Evolutionary conservation across 2,113 vertebrate species (phyloP), one percentile per base, ranked within the genome.

Genomic region (Forbesichthys agassizii): DNA sequence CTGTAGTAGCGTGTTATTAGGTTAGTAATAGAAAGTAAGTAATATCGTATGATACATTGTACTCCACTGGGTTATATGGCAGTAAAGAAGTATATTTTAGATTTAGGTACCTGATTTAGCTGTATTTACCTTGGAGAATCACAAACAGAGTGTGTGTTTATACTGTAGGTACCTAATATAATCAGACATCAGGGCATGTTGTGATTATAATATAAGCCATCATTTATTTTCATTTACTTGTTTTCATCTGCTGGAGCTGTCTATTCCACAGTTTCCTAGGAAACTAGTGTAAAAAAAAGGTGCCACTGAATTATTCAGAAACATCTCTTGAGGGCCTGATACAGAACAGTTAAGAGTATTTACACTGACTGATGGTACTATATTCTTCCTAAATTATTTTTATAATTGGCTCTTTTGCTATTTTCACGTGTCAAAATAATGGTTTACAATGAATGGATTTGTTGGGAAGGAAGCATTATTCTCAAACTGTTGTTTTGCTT

Each of bases 301-400:
- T 65, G 9, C 55, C 55, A 72, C 64, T 92, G 69, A 88, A 88
- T 92, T 85, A 92, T 92, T 92, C 80, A 88, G 60, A 67, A 64
- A 69, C 54, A 69, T 85, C 68, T 86, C 82, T 81, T 66, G 78
- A 81, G 83, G 76, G 68, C 59, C 55, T 77, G 16, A 75, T 71
- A 65, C 71, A 68, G 48, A 82, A 68, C 64, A 64, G 53, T 77
- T 80, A 66, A 82, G 74, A 75, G 65, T 42, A 42, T 42, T 42
- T 42, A 42, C 36, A 42, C 7, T 42, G 36, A 42, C 0, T 42
- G 4, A 42, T 42, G 36, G 4, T 42, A 42, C 7, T 5, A 6
- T 42, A 8, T 42, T 42, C 36, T 6, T 8, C 36, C 36, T 42
- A 42, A 42, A 42, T 42, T 42, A 42, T 42, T 42, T 42, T 42